Base-by-base conservation (phyloP, 2,797 vertebrate genomes). In the Staurois parvus region DNA sequence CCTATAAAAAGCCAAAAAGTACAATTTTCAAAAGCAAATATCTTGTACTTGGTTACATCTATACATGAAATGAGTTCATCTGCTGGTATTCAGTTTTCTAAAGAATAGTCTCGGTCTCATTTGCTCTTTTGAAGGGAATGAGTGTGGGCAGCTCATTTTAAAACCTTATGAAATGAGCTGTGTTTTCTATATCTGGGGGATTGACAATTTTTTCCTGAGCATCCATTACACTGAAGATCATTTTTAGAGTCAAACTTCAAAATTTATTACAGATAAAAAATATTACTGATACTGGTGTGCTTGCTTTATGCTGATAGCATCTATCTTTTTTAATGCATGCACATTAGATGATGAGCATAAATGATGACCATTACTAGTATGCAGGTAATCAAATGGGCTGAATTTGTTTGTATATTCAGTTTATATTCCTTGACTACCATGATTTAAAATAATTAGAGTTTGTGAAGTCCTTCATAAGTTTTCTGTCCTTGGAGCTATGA, bases 241-340 rank as follows among this genome's bases (percentile, higher is more conserved):
- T 75, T 85, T 84, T 81, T 15, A 81, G 32, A 85, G 72, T 81
- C 72, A 82, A 77, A 79, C 34, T 30, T 84, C 24, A 30, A 84
- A 64, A 86, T 82, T 32, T 82, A 78, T 77, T 86, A 52, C 5
- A 67, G 68, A 66, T 82, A 77, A 86, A 45, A 19, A 82, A 77
- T 45, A 76, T 32, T 28, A 37, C 45, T 34, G 66, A 72, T 76
- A 59, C 48, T 7, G 66, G 30, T 72, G 32, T 73, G 73, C 52
- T 7, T 29, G n/a, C 77, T 68, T 82, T 64, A 82, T 77, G 40
- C 45, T 86, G 66, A 28, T 7, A 48, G 34, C 79, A 82, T 70
- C 42, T 64, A 37, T 81, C 52, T 78, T 73, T 45, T 81, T 72
- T 45, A 82, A 72, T 82, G 62, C 70, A 52, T 45, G 30, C 2